Conservation (phyloP, 2,888 invertebrate species). For the Hemistola chrysoprasaria region DNA sequence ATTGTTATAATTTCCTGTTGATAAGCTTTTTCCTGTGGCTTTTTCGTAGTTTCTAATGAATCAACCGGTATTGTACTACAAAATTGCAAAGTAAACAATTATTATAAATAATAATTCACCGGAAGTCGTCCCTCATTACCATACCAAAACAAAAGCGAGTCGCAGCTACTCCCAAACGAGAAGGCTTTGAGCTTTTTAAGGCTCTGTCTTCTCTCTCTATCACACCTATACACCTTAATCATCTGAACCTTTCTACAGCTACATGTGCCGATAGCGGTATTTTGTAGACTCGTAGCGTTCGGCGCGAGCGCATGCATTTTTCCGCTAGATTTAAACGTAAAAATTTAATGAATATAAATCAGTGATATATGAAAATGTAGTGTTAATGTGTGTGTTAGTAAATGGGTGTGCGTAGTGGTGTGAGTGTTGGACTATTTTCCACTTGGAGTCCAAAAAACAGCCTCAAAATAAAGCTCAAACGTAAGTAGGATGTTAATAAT, state of each 20-base stretch:
- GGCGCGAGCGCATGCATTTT: constrained; percentile 68
- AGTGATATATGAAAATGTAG: constrained; percentile 41
- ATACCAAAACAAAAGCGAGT: constrained; percentile 45
- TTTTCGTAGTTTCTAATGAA: too few species aligned
- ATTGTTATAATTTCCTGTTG: too few species aligned
- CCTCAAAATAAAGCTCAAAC: constrained; percentile 79
- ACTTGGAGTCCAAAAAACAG: constrained; percentile 77
- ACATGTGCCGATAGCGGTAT: constrained; percentile 62
- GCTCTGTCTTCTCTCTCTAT: constrained; percentile 38
- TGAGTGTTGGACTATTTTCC: constrained; percentile 72
- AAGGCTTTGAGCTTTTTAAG: constrained; percentile 54
- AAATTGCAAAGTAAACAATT: constrained; percentile 15
- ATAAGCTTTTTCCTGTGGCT: too few species aligned
- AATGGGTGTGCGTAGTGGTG: constrained; percentile 74
- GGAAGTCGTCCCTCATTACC: constrained; percentile 38
- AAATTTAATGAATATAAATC: constrained; percentile 27
- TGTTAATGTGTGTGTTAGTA: constrained; percentile 72
- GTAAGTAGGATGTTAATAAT: constrained; percentile 46
- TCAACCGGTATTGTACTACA: too few species aligned
- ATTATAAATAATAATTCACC: constrained; percentile 20
- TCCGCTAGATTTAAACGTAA: constrained; percentile 42
- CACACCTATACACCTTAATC: constrained; percentile 18
- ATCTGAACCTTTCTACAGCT: constrained; percentile 39
- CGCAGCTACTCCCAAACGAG: constrained; percentile 45
- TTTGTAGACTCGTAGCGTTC: constrained; percentile 53